Conservation (phyloP, 2,797 vertebrate genomes). For the Acipenser oxyrinchus region DNA sequence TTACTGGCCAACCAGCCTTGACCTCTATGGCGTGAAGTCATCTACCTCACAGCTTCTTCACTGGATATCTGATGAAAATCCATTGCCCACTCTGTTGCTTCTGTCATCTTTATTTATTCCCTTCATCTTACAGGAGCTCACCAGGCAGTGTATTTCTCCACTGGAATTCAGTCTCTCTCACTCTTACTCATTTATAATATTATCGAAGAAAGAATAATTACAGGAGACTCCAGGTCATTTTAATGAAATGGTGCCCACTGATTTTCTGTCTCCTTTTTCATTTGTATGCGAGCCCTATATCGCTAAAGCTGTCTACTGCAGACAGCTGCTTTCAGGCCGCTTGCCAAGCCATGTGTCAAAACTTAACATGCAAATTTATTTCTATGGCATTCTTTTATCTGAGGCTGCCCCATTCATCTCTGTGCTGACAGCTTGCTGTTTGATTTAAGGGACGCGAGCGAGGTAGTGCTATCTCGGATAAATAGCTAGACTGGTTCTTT, state of each 20-base stretch:
- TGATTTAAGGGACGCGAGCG: slow-evolving; percentile 27
- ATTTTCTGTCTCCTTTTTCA: slow-evolving; percentile 34
- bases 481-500: slow-evolving; percentile 29
- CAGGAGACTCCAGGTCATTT: slow-evolving; percentile 25
- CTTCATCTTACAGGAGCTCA: background rate
- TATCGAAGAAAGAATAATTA: slow-evolving; percentile 24
- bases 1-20: too few relatives aligned
- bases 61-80: too few relatives aligned
- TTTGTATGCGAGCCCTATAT: slow-evolving; percentile 24
- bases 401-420: slow-evolving; percentile 24
- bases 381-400: slow-evolving; percentile 32
- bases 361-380: slow-evolving; percentile 34
- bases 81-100: background rate
- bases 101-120: background rate
- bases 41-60: background rate
- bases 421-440: slow-evolving; percentile 29
- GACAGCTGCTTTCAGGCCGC: slow-evolving; percentile 25
- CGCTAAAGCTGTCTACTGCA: slow-evolving; percentile 20
- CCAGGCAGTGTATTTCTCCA: background rate
- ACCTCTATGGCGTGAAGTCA: too few relatives aligned
- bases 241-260: slow-evolving; percentile 22
- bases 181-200: slow-evolving; percentile 12
- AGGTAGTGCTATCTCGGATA: slow-evolving; percentile 21
- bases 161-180: background rate
- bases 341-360: slow-evolving; percentile 23